Percentiles rank a stretch among this genome's conserved stretches.
These are phyloP conservation scores for Corvus hawaiiensis DNA, from an alignment of 2,113 vertebrate genomes.

Conservation along the genomic window DNA sequence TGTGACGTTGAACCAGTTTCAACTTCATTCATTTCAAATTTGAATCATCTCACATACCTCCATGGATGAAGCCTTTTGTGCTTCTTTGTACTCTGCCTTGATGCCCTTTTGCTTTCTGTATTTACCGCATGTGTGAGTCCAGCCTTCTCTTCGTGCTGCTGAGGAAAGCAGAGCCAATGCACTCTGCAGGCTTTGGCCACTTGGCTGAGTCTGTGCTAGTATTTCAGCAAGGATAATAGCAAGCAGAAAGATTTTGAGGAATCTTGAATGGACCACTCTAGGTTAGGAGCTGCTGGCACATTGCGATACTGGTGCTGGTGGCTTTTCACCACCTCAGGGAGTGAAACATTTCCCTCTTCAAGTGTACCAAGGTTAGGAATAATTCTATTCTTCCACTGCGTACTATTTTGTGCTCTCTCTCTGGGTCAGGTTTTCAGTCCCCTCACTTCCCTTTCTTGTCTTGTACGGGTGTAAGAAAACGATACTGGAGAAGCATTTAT, in stretches of 20 bases:
- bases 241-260: background rate
- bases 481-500: background rate
- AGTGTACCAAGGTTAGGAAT: background rate
- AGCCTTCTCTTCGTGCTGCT: background rate
- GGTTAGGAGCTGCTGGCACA: background rate
- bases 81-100: background rate
- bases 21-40: background rate
- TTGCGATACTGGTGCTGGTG: background rate
- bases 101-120: background rate
- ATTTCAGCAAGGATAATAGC: background rate
- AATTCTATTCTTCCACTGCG: background rate
- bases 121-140: background rate
- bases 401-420: background rate
- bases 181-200: background rate
- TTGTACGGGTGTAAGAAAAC: background rate
- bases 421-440: background rate
- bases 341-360: background rate
- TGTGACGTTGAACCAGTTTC: background rate
- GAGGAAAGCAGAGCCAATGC: background rate
- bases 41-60: background rate
- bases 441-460: background rate
- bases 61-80: rapidly evolving
- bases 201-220: background rate
- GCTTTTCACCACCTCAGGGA: background rate
- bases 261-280: background rate